Evolutionary conservation across 1,140 invertebrate species (phyloP).

Genomic region (Metaphire vulgaris): DNA sequence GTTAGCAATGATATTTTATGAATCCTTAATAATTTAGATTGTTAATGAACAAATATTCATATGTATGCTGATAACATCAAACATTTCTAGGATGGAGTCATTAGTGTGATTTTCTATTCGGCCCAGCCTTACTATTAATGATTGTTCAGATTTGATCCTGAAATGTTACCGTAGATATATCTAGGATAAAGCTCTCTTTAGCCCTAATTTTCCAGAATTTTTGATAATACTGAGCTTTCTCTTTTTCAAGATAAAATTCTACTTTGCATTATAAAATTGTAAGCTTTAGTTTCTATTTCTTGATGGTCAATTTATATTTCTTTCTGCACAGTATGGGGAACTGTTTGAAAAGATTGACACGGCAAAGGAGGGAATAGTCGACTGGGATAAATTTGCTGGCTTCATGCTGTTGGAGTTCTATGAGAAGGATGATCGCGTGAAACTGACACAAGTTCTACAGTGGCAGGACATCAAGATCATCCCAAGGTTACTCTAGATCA

Average conservation of each 20-base stretch:
- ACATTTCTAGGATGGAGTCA: no score
- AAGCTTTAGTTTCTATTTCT: background rate
- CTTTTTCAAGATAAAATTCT: background rate
- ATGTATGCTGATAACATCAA: no score
- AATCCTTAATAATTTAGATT: no score
- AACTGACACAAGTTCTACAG: constrained; percentile 50
- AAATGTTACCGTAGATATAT: background rate
- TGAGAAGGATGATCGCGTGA: constrained; percentile 50
- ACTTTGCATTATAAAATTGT: background rate
- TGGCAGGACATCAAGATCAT: constrained; percentile 50
- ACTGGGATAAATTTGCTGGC: constrained; percentile 52
- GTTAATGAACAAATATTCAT: no score
- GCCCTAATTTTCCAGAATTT: no score
- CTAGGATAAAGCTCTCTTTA: no score
- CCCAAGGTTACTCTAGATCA: constrained; percentile 37
- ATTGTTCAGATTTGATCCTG: background rate
- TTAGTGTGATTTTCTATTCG: no score
- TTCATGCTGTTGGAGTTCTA: constrained; percentile 52
- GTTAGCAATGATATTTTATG: no score
- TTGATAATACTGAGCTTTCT: background rate
- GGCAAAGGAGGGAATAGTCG: constrained; percentile 47
- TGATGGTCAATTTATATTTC: background rate
- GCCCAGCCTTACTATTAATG: background rate
- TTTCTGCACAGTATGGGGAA: constrained; percentile 43
- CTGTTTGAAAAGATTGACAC: constrained; percentile 52